These are phyloP conservation scores for Andrena camellia DNA, from an alignment of 2,888 invertebrate genomes.

Conservation along the genomic window DNA sequence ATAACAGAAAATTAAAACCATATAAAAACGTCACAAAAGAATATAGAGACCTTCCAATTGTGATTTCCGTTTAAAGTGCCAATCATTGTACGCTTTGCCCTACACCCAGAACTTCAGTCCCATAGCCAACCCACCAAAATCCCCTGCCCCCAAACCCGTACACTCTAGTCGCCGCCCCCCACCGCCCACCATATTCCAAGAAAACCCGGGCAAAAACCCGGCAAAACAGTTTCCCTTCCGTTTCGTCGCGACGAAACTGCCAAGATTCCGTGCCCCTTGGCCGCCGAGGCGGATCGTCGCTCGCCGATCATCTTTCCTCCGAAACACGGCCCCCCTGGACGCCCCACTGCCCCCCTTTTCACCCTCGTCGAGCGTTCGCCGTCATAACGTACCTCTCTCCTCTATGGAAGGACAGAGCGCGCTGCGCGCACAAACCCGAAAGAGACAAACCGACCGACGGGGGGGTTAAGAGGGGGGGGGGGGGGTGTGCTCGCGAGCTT, in stretches of 20 bases:
- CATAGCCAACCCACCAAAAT: too few relatives aligned
- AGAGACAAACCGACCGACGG: not conserved
- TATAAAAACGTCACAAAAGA: too few relatives aligned
- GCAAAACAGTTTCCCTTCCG: not conserved
- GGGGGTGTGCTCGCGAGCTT: slow-evolving; percentile 19
- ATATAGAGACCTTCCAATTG: too few relatives aligned
- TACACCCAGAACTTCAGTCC: too few relatives aligned
- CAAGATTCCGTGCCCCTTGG: slow-evolving; percentile 3
- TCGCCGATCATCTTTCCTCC: slow-evolving; percentile 16
- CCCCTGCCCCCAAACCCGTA: slow-evolving; percentile 62
- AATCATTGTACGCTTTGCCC: too few relatives aligned
- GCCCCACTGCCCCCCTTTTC: slow-evolving; percentile 20
- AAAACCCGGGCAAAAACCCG: not conserved
- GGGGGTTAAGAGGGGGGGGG: slow-evolving; percentile 7
- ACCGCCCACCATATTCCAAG: slow-evolving; percentile 22
- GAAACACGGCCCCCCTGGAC: slow-evolving; percentile 15
- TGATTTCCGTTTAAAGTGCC: too few relatives aligned
- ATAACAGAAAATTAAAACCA: too few relatives aligned
- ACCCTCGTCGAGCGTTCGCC: slow-evolving; percentile 22
- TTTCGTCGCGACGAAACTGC: not conserved
- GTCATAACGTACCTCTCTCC: not conserved
- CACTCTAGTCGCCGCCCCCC: slow-evolving; percentile 58
- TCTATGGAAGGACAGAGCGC: not conserved
- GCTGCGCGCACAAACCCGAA: not conserved
- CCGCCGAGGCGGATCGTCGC: not conserved